phyloP scores from a whole-genome alignment of 2,113 vertebrate genomes.

The Anhinga anhinga region DNA sequence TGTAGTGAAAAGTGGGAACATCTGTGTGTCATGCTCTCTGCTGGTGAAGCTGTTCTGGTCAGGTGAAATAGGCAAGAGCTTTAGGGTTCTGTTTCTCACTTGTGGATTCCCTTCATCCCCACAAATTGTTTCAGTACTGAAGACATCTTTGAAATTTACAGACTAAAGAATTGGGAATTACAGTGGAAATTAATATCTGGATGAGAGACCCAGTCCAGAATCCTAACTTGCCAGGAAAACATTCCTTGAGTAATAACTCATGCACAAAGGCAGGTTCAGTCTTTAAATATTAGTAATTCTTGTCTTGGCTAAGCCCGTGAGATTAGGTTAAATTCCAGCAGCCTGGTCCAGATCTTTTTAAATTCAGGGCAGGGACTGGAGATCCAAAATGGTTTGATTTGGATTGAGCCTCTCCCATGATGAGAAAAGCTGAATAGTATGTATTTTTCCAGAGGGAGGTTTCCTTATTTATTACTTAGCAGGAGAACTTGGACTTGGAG shows the following conservation, averaged over 20 bases:
- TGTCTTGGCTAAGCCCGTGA: not conserved
- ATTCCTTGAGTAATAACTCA: not conserved
- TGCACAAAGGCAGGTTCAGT: not conserved
- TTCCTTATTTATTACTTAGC: not conserved
- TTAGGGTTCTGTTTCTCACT: not conserved
- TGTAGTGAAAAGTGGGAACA: not conserved
- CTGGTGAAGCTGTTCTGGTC: not conserved
- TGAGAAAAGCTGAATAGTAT: not conserved
- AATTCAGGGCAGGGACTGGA: not conserved
- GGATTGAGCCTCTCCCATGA: not conserved
- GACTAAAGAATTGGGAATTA: not conserved
- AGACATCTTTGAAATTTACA: not conserved
- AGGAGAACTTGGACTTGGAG: not conserved
- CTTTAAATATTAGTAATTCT: not conserved
- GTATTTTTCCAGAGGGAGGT: not conserved
- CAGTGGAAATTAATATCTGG: not conserved
- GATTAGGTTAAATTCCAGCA: constrained; percentile 4
- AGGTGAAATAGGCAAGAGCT: not conserved
- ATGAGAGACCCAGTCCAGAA: not conserved
- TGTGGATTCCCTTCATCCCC: not conserved
- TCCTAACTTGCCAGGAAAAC: not conserved
- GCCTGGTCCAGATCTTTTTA: not conserved
- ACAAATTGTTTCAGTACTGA: not conserved
- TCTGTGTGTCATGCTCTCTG: not conserved
- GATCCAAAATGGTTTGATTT: not conserved